Base-by-base conservation (phyloP, 2,113 vertebrate genomes). In the Bujurquina vittata region DNA sequence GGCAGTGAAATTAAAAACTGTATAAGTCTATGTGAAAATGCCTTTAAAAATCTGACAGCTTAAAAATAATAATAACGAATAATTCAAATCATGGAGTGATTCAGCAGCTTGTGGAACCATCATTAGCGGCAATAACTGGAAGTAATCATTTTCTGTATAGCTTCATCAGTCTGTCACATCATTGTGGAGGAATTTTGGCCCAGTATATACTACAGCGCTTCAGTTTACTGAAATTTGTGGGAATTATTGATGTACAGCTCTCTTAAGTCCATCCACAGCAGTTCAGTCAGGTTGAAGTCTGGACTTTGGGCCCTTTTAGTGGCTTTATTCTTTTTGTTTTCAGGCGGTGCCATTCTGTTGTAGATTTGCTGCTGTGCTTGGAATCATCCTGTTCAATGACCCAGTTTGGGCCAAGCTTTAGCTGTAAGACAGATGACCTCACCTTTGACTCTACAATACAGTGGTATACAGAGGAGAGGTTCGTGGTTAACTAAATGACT, bases 21-120 rank as follows among this genome's bases (percentile, higher is more conserved):
- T 20, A 10, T 69, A 29, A 18, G 17, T 29, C 23, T 69, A 20
- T 69, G 23, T 49, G 15, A 49, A 49, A 49, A 10, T 1, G 43
- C 17, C 40, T 69, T 69, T 69, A 40, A 69, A 1, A 29, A 29
- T 40, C 40, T 26, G 22, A 69, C 63, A 69, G 40, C 10, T 29
- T 69, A 69, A 49, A 49, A 69, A 46, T 69, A 69, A 49, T n/a
- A 67, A 67, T 67, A 67, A 18, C 49, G 63, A 49, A 46, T 40
- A 46, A 67, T 7, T 49, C 0, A 4, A 54, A 54, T 54, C 52
- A n/a, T 20, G 18, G 18, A 7, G 9, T 9, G 52, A n/a, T 54
- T 54, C 52, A n/a, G 18, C 18, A 54, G 52, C 18, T n/a, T n/a
- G 8, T 54, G 20, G 52, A 54, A 20, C 3, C 18, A 54, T 8